phyloP scores from a whole-genome alignment of 2,113 vertebrate species.

The Silurus glanis region DNA sequence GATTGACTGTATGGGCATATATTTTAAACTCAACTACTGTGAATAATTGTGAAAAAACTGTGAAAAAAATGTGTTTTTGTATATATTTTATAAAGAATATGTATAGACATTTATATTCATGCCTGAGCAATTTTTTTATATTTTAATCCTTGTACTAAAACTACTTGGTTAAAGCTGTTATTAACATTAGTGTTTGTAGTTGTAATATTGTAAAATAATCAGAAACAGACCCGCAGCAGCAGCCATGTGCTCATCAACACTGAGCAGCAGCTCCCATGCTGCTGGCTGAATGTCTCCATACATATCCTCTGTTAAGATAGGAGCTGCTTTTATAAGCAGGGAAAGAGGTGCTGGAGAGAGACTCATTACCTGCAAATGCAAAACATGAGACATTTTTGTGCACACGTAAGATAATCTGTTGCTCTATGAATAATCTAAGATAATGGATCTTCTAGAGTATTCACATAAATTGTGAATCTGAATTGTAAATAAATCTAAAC shows the following conservation, averaged over 20 bases:
- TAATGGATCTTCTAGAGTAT: background rate
- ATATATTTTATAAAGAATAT: background rate
- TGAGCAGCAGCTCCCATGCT: slow-evolving; percentile 95
- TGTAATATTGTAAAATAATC: background rate
- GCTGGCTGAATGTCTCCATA: slow-evolving; percentile 95
- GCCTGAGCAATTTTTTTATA: background rate
- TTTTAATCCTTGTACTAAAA: background rate
- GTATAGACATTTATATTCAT: background rate
- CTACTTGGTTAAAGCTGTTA: background rate
- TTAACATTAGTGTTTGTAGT: background rate
- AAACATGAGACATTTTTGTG: slow-evolving; percentile 24
- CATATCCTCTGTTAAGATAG: slow-evolving; percentile 95
- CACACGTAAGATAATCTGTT: background rate
- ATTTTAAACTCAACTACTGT: background rate
- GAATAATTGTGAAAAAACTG: background rate
- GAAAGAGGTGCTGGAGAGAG: slow-evolving; percentile 93
- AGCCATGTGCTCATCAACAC: slow-evolving; percentile 97
- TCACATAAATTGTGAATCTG: no score
- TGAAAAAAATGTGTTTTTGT: background rate
- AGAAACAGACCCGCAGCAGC: slow-evolving; percentile 85
- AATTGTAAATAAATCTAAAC: background rate
- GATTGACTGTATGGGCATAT: background rate
- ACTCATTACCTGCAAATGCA: slow-evolving; percentile 86
- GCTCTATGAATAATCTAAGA: background rate
- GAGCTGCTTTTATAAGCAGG: slow-evolving; percentile 93